A percentile compares a stretch with the other conserved stretches of the same genome.
Conservation (phyloP, 2,888 invertebrate species). For the Fissipunctia ypsillon region DNA sequence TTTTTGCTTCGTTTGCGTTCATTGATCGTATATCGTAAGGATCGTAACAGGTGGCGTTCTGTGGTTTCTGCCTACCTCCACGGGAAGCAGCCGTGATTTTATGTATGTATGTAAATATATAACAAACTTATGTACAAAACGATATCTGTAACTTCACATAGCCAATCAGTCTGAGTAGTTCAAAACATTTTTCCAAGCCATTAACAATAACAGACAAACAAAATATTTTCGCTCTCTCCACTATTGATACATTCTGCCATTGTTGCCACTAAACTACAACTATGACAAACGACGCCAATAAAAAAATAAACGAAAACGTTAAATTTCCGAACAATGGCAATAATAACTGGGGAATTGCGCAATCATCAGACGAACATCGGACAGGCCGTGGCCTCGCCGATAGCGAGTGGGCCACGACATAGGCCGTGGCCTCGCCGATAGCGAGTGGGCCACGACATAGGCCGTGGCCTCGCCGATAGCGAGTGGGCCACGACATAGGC, state of each 20-base stretch:
- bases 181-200: conserved; percentile 17
- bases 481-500: no score
- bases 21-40: no score
- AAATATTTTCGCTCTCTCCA: conserved; percentile 38
- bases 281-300: conserved; percentile 62
- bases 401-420: no score
- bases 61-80: neutral
- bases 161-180: conserved; percentile 3
- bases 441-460: no score
- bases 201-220: conserved; percentile 36
- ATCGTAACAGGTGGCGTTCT: neutral
- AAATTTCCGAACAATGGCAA: conserved; percentile 66
- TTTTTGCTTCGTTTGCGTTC: no score
- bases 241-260: conserved; percentile 53
- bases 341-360: conserved; percentile 63
- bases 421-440: conserved; percentile 19
- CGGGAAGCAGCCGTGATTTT: neutral
- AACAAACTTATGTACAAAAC: neutral
- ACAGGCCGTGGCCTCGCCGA: conserved; percentile 21
- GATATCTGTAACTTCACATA: neutral
- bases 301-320: conserved; percentile 62
- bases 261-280: conserved; percentile 63
- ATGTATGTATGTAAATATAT: neutral
- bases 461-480: conserved; percentile 18
- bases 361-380: conserved; percentile 59